phyloP scores from a whole-genome alignment of 2,888 invertebrate species.

The Atrina japonica region DNA sequence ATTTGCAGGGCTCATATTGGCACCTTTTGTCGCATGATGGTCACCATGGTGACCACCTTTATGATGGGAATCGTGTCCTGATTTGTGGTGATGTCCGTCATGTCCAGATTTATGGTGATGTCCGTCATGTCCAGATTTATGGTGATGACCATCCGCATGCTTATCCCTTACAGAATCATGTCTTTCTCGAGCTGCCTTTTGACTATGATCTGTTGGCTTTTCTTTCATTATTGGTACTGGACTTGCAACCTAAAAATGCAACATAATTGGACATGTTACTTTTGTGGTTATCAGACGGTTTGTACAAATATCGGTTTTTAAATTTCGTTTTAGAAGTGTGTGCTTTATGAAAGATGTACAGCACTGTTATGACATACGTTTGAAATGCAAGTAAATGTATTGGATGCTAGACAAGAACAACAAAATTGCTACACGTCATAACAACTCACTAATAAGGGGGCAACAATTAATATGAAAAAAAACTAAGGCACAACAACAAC shows the following conservation, averaged over 20 bases:
- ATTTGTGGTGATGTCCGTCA: slow-evolving; percentile 41
- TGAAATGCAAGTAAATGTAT: too few species aligned
- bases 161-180: slow-evolving; percentile 18
- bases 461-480: too few species aligned
- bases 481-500: too few species aligned
- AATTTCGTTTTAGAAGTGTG: too few species aligned
- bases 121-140: slow-evolving; percentile 16
- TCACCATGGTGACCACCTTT: slow-evolving; percentile 45
- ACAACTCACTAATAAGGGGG: too few species aligned
- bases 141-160: slow-evolving; percentile 8
- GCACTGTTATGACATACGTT: too few species aligned
- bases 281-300: too few species aligned
- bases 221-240: slow-evolving; percentile 15
- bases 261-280: too few species aligned
- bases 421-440: too few species aligned
- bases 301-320: too few species aligned
- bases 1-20: slow-evolving; percentile 45
- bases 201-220: slow-evolving; percentile 6
- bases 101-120: slow-evolving; percentile 3
- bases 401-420: too few species aligned
- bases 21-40: slow-evolving; percentile 47
- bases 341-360: too few species aligned
- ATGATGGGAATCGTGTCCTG: slow-evolving; percentile 37
- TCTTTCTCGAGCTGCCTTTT: slow-evolving; percentile 3
- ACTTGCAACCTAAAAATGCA: slow-evolving; percentile 1